Evolutionary conservation across 1,140 invertebrate genomes (phyloP).

Genomic region (Drosophila mayri): DNA sequence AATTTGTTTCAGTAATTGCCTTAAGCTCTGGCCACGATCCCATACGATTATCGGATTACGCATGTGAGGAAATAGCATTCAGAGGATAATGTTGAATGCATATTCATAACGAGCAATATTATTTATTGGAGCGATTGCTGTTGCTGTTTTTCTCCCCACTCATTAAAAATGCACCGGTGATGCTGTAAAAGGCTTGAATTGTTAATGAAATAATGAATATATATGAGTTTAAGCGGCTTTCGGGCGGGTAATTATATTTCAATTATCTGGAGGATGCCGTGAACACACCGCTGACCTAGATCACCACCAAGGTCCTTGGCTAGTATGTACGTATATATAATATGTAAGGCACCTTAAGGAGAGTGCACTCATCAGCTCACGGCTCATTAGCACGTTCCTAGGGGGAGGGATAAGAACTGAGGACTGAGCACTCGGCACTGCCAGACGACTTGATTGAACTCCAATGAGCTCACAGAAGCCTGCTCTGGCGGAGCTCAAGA

Average conservation of each 20-base stretch:
- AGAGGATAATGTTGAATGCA: conserved; percentile 28
- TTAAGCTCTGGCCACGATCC: conserved; percentile 6
- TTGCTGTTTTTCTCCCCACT: not conserved
- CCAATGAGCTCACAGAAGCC: conserved; percentile 52
- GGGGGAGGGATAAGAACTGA: not conserved
- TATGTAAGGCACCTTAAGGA: conserved; percentile 6
- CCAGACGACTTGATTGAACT: conserved; percentile 77
- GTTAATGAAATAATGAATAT: conserved; percentile 59
- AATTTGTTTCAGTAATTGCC: conserved; percentile 36
- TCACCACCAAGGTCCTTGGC: conserved; percentile 27
- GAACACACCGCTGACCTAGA: conserved; percentile 35
- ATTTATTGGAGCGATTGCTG: conserved; percentile 41
- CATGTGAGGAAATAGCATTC: conserved; percentile 41
- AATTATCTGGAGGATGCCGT: conserved; percentile 50
- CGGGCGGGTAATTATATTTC: conserved; percentile 67
- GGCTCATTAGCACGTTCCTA: conserved; percentile 70
- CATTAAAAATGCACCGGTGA: conserved; percentile 57
- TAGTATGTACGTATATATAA: not conserved
- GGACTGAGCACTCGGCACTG: not conserved
- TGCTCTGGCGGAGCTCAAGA: conserved; percentile 52
- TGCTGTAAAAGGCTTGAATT: conserved; percentile 42
- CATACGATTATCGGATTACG: conserved; percentile 48
- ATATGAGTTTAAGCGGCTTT: conserved; percentile 49
- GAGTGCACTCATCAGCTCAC: conserved; percentile 55
- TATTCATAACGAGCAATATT: conserved; percentile 42